A percentile compares a stretch with the other conserved stretches of the same genome.
Evolutionary conservation across 2,888 invertebrate species (phyloP).

Genomic region (Incurvaria masculella): DNA sequence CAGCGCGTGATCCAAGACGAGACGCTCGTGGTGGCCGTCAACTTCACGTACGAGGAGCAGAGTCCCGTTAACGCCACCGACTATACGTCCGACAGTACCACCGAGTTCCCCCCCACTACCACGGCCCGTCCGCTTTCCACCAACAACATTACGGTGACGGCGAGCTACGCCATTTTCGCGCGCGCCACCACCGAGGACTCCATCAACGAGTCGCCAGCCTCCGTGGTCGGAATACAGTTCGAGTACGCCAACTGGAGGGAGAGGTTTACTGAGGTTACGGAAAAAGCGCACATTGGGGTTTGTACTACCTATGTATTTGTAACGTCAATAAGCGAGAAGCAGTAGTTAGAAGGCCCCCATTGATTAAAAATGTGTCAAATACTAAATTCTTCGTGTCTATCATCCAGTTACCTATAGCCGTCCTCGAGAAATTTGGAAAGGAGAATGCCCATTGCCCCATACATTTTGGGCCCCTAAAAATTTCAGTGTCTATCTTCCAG

Average conservation of each 20-base stretch:
- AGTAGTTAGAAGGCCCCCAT: too few relatives aligned
- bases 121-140: conserved; percentile 27
- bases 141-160: conserved; percentile 68
- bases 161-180: conserved; percentile 80
- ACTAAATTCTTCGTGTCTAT: too few relatives aligned
- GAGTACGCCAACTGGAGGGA: conserved; percentile 66
- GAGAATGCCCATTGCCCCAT: too few relatives aligned
- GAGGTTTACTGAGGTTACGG: conserved; percentile 64
- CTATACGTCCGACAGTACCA: conserved; percentile 33
- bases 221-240: conserved; percentile 86
- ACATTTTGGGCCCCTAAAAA: too few relatives aligned
- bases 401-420: too few relatives aligned
- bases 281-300: background rate
- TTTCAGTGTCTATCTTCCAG: too few relatives aligned
- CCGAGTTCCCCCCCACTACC: too few relatives aligned
- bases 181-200: conserved; percentile 72
- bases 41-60: conserved; percentile 51
- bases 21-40: conserved; percentile 75
- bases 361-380: too few relatives aligned
- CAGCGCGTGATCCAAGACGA: conserved; percentile 76
- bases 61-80: conserved; percentile 30
- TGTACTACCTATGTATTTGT: too few relatives aligned
- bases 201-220: conserved; percentile 75
- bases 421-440: too few relatives aligned
- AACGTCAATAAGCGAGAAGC: too few relatives aligned